Conservation (phyloP, 1,140 invertebrate species). For the Carcinoscorpius rotundicauda region DNA sequence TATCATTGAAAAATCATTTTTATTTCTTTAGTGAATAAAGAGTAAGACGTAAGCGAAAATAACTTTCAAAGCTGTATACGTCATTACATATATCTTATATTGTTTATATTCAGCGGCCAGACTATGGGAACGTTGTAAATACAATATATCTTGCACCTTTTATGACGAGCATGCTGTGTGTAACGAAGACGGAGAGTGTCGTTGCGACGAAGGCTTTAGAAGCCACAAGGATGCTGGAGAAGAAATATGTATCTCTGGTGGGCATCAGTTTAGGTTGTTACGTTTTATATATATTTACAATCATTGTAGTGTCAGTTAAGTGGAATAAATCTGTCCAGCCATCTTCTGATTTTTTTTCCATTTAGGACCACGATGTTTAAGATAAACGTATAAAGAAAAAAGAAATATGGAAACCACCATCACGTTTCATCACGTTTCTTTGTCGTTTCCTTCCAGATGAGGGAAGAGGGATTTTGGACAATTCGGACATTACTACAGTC, state of each 20-base stretch:
- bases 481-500: conserved; percentile 20
- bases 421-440: conserved; percentile 3
- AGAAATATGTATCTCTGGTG: conserved; percentile 19
- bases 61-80: no score
- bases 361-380: neutral
- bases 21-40: no score
- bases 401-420: neutral
- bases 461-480: conserved; percentile 13
- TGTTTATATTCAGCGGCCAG: conserved; percentile 13
- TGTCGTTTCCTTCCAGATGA: conserved; percentile 1
- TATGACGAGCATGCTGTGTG: conserved; percentile 18
- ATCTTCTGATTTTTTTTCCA: neutral
- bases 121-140: conserved; percentile 20
- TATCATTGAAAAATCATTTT: no score
- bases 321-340: neutral
- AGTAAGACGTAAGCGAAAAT: no score
- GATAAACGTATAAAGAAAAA: neutral
- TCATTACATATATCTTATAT: no score
- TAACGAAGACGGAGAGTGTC: conserved; percentile 11
- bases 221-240: conserved; percentile 8
- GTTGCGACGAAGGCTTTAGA: conserved; percentile 11
- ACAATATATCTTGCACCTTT: conserved; percentile 20
- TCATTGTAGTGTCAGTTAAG: neutral
- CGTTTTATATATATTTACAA: no score
- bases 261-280: neutral